Evolutionary conservation across 2,113 vertebrate species (phyloP).

Genomic region (Gorsachius goisagi): DNA sequence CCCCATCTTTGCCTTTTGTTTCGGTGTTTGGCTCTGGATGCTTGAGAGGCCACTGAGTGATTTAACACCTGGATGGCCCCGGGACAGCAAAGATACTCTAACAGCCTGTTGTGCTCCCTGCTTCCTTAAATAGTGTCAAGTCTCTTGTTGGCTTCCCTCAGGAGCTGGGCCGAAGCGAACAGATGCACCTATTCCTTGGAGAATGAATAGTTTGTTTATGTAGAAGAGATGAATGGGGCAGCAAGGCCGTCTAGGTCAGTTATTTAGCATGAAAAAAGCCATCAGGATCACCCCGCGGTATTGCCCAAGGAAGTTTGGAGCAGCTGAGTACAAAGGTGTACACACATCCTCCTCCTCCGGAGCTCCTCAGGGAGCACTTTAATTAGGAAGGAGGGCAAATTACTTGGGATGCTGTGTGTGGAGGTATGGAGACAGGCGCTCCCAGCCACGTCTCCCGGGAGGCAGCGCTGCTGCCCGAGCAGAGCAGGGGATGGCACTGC

Average conservation of each 20-base stretch:
- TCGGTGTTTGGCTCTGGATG: neutral
- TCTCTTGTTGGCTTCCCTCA: slow-evolving; percentile 17
- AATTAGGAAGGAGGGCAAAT: slow-evolving; percentile 58
- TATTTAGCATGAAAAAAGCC: slow-evolving; percentile 67
- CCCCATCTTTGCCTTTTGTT: slow-evolving; percentile 34
- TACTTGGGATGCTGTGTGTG: neutral
- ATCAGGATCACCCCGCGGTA: slow-evolving; percentile 20
- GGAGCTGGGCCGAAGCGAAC: slow-evolving; percentile 28
- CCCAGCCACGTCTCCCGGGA: neutral
- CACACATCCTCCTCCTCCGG: slow-evolving; percentile 16
- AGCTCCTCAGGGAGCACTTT: slow-evolving; percentile 35
- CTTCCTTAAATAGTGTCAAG: slow-evolving; percentile 28
- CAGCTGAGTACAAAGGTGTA: slow-evolving; percentile 55
- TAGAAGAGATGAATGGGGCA: slow-evolving; percentile 56
- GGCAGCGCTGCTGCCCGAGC: neutral
- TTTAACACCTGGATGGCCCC: slow-evolving; percentile 63
- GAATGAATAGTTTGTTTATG: slow-evolving; percentile 63
- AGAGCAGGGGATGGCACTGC: neutral
- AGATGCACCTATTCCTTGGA: slow-evolving; percentile 55
- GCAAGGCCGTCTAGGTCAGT: slow-evolving; percentile 54
- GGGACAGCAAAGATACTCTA: neutral
- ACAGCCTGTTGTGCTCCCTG: neutral
- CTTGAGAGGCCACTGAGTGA: slow-evolving; percentile 18
- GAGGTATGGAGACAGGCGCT: slow-evolving; percentile 12
- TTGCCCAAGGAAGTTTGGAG: slow-evolving; percentile 35